Evolutionary conservation across 2,888 invertebrate genomes (phyloP), one percentile per base, ranked within the genome.

Genomic region (Synergus umbraculus): DNA sequence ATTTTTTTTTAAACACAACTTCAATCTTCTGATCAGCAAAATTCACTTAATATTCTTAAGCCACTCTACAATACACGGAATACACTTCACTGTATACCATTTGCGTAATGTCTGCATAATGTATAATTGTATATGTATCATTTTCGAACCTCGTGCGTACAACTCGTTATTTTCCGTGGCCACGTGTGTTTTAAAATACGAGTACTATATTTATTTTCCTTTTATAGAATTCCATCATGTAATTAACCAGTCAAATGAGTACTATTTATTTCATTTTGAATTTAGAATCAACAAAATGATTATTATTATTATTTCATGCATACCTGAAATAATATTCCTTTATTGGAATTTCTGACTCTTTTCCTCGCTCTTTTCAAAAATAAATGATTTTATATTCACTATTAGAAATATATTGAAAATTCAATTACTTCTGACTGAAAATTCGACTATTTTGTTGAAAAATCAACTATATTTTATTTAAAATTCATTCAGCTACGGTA

Each of bases 71-170:
- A 67, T 46, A 67, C 46, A 12, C 29, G 44, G 44, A 67, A 29
- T 46, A 69, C 18, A 67, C 22, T 22, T 22, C 15, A 46, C 44
- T 67, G 67, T 44, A 67, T 46, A 67, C 12, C 22, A 67, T 67
- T 67, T 67, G 22, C 67, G 44, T 67, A 67, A 67, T 66, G 9
- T n/a, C 18, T 66, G 12, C 18, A 41, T 66, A 44, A 66, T 67
- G 67, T 67, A 67, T 18, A 46, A 29, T 29, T 29, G 22, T 29
- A 29, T 29, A 29, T 29, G 22, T 29, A 29, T 29, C 22, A 49
- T 69, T 69, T 69, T 69, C 49, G 15, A 69, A n/a, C 29, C 22
- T 18, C 15, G 49, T 69, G 49, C 49, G 46, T 49, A 15, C 29
- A 49, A 46, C 29, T 66, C 44, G 43, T 66, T 64, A 64, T 64